Evolutionary conservation across 2,113 vertebrate species (phyloP).

Genomic region (Thinocorus orbignyianus): DNA sequence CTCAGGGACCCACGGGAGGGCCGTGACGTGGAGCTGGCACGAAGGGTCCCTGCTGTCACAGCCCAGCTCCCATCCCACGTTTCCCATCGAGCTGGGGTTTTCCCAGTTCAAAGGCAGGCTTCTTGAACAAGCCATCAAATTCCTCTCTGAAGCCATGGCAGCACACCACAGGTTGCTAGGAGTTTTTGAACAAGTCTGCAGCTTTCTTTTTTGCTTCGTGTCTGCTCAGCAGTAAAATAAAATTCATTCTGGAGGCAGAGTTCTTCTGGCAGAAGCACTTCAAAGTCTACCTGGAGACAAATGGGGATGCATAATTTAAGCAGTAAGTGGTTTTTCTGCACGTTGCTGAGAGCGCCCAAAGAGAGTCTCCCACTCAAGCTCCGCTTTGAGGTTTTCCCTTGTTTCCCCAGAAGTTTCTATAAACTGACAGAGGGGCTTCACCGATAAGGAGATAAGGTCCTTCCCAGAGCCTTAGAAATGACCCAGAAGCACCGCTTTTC

Average conservation of each 20-base stretch:
- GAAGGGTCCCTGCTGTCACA: rapidly evolving
- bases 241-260: background rate
- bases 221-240: background rate
- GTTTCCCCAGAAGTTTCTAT: background rate
- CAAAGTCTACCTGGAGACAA: background rate
- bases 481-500: background rate
- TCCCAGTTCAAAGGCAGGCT: background rate
- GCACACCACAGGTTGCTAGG: rapidly evolving
- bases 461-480: background rate
- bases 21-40: background rate
- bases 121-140: rapidly evolving
- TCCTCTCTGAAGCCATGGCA: background rate
- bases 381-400: too few relatives aligned
- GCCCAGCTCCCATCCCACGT: background rate
- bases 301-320: background rate
- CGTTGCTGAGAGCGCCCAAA: background rate
- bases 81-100: background rate
- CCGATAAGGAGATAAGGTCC: too few relatives aligned
- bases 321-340: background rate
- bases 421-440: background rate
- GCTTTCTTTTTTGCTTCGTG: background rate
- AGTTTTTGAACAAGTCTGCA: background rate
- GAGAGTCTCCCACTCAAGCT: background rate
- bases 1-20: background rate
- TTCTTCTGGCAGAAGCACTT: background rate